Conservation (phyloP, 2,113 vertebrate genomes). For the Uropsilus gracilis region DNA sequence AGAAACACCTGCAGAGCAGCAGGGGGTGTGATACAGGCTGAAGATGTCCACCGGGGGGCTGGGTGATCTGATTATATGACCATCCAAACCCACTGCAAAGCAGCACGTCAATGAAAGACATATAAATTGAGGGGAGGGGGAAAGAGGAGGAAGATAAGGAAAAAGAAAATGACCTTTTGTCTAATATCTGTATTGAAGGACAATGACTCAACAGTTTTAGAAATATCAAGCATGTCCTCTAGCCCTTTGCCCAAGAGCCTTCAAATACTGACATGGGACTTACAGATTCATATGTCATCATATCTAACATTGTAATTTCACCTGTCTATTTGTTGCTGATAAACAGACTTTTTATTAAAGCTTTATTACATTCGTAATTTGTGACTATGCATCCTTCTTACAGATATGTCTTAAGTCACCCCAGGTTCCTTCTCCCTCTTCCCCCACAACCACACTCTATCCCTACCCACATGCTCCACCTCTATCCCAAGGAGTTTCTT, state of each 20-base stretch:
- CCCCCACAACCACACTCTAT: not conserved
- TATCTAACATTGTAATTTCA: not conserved
- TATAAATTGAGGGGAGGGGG: not conserved
- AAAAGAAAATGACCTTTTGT: not conserved
- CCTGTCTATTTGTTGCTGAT: not conserved
- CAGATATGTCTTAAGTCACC: not conserved
- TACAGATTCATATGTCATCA: not conserved
- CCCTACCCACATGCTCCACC: not conserved
- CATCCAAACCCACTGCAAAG: not conserved
- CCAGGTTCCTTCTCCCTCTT: too few relatives aligned
- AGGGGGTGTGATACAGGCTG: not conserved
- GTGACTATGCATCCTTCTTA: not conserved
- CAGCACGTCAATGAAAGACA: not conserved
- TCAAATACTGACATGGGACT: not conserved
- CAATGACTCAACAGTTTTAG: not conserved
- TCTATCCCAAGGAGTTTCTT: too few relatives aligned
- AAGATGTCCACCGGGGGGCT: not conserved
- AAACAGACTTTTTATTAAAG: not conserved
- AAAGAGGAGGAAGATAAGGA: not conserved
- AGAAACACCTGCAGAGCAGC: not conserved
- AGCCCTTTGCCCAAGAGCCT: not conserved
- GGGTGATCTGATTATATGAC: not conserved
- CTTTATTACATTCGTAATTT: not conserved
- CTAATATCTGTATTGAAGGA: not conserved
- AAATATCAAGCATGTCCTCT: slow-evolving; percentile 15